phyloP scores from a whole-genome alignment of 2,113 vertebrate species.

The Emydocephalus ijimae region DNA sequence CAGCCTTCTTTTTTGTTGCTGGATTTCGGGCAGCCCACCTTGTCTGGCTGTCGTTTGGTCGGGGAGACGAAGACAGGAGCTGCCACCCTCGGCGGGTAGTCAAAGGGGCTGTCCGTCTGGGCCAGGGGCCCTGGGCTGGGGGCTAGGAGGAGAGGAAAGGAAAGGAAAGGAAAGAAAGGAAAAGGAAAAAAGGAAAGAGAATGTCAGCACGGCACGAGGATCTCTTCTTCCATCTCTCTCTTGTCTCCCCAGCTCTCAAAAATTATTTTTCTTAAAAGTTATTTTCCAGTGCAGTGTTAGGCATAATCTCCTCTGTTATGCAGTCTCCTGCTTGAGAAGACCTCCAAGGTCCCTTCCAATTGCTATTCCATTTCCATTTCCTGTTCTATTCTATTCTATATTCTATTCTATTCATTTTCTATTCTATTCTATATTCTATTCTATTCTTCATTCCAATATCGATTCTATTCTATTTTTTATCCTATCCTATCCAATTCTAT shows the following conservation, averaged over 20 bases:
- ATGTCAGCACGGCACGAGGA: not conserved
- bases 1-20: constrained; percentile 75
- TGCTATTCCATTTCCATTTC: too few species aligned
- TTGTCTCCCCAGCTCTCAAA: not conserved
- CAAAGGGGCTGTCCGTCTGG: constrained; percentile 43
- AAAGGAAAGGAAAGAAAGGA: too few species aligned
- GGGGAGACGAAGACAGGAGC: constrained; percentile 72
- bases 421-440: too few species aligned
- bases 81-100: constrained; percentile 55
- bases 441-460: too few species aligned
- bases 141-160: not conserved
- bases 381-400: too few species aligned
- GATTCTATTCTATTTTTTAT: too few species aligned
- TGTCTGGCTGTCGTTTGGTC: constrained; percentile 73
- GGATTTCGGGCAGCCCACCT: constrained; percentile 65
- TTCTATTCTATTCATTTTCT: too few species aligned
- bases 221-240: not conserved
- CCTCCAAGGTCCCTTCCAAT: not conserved
- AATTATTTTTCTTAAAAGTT: not conserved
- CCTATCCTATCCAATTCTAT: too few species aligned
- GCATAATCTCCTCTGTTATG: not conserved
- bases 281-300: not conserved
- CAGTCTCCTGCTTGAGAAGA: not conserved
- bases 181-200: not conserved
- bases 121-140: constrained; percentile 31